Evolutionary conservation across 2,797 vertebrate genomes (phyloP).

Genomic region (Phyllotis vaccarum): DNA sequence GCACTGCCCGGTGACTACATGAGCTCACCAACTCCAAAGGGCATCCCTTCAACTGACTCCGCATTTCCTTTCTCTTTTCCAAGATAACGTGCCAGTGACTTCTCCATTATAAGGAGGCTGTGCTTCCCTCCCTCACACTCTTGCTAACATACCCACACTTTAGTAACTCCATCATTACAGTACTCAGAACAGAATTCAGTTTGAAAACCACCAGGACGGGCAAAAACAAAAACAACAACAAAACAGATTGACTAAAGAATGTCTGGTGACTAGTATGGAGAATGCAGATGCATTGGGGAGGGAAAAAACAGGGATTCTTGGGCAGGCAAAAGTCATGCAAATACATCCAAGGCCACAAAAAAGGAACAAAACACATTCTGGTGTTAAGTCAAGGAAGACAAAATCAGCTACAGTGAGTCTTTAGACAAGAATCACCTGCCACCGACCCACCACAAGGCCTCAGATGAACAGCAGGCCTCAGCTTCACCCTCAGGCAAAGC

Average conservation of each 20-base stretch:
- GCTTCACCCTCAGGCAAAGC: conserved; percentile 35
- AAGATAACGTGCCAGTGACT: not conserved
- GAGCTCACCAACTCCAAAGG: not conserved
- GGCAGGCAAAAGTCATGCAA: conserved; percentile 68
- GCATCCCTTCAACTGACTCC: conserved; percentile 5
- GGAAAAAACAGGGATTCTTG: conserved; percentile 43
- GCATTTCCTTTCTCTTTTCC: conserved; percentile 27
- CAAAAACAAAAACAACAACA: not conserved
- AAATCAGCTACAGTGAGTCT: not conserved
- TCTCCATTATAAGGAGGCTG: not conserved
- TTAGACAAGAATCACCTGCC: conserved; percentile 38
- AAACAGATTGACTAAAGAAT: conserved; percentile 66
- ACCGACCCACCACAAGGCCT: not conserved
- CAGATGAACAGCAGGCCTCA: not conserved
- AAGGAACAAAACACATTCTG: conserved; percentile 65
- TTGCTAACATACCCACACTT: not conserved
- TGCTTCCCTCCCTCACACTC: not conserved
- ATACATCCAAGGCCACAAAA: conserved; percentile 53
- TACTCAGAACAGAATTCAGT: conserved; percentile 24
- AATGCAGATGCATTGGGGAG: not conserved
- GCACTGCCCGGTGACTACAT: not conserved
- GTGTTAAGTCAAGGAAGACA: conserved; percentile 75
- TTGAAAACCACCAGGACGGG: conserved; percentile 23
- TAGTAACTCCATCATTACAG: conserved; percentile 27
- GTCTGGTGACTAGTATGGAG: not conserved